Percentiles rank a stretch among this genome's conserved stretches.
These are phyloP conservation scores for Ctenicera cuprea DNA, from an alignment of 2,888 invertebrate genomes.

Conservation along the genomic window DNA sequence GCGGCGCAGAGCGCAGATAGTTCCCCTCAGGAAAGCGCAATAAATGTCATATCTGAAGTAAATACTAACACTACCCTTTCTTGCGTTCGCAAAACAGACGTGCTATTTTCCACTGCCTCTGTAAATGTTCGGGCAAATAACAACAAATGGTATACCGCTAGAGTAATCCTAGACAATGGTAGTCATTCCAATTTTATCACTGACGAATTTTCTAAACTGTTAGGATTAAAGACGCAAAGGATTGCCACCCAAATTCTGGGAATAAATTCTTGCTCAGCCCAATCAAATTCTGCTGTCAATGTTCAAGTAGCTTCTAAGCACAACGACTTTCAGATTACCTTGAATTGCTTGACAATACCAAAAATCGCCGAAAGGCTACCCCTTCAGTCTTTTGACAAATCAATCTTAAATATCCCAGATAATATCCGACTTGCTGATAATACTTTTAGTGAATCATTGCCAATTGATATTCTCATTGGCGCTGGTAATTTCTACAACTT, in stretches of 20 bases:
- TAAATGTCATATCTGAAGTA: background rate
- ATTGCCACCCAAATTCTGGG: conserved; percentile 20
- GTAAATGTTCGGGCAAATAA: background rate
- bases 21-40: conserved; percentile 3
- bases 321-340: conserved; percentile 30
- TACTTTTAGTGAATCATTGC: conserved; percentile 17
- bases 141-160: background rate
- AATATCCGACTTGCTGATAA: conserved; percentile 22
- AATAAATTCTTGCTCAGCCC: conserved; percentile 17
- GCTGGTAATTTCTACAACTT: conserved; percentile 28
- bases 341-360: conserved; percentile 22
- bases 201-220: conserved; percentile 17
- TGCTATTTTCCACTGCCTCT: background rate
- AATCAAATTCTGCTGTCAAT: conserved; percentile 5
- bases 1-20: background rate
- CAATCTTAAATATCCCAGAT: conserved; percentile 16
- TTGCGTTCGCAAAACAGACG: background rate
- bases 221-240: conserved; percentile 13
- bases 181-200: conserved; percentile 32
- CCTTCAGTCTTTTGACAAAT: background rate
- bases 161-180: conserved; percentile 9
- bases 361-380: conserved; percentile 32
- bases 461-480: conserved; percentile 32
- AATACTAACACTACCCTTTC: background rate
- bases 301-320: conserved; percentile 13